Evolutionary conservation across 2,888 invertebrate species (phyloP), one percentile per base, ranked within the genome.

Genomic region (Tryphoninae sp.): DNA sequence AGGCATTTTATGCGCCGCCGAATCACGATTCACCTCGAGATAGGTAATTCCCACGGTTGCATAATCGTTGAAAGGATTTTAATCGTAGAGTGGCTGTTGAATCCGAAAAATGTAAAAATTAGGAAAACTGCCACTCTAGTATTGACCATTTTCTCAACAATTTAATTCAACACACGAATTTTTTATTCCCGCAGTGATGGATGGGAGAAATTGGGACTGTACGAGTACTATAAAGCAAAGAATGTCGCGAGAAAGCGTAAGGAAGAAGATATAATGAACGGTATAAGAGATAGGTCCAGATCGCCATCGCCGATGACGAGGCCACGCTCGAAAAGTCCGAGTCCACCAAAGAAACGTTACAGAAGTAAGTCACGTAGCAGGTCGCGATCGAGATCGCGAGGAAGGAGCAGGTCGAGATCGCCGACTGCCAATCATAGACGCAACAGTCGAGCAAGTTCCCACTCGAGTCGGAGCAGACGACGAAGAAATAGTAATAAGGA

Each of bases 141-240:
- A 33, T 33, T 33, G 33, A 33, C 33, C 6, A 33, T 33, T 33
- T 33, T 33, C 6, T 33, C 1, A 33, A 6, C 33, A 1, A 6
- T 33, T 33, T 33, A 33, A 33, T 33, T 6, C 6, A 33, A 33
- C 33, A 6, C 6, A 6, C 1, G 33, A 26, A 62, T 68, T 45
- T 71, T 59, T 71, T 19, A 23, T 55, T 80, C 67, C 89, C 93
- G 75, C 91, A 96, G 96, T 92, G 99, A 99, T 92, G 99, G 99
- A 42, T 99, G 99, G 99, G 99, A 99, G 92, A 98, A 98, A 92
- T 94, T 99, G 89, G 99, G 98, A 83, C 94, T 99, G 75, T 98
- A 98, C 92, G 99, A 99, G 93, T 99, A 98, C 93, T 99, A 98
- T 93, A 98, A 98, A 93, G 97, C 98, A 6, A 99, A 99, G 93